phyloP scores from a whole-genome alignment of 2,888 invertebrate genomes.

The Microctonus brassicae region DNA sequence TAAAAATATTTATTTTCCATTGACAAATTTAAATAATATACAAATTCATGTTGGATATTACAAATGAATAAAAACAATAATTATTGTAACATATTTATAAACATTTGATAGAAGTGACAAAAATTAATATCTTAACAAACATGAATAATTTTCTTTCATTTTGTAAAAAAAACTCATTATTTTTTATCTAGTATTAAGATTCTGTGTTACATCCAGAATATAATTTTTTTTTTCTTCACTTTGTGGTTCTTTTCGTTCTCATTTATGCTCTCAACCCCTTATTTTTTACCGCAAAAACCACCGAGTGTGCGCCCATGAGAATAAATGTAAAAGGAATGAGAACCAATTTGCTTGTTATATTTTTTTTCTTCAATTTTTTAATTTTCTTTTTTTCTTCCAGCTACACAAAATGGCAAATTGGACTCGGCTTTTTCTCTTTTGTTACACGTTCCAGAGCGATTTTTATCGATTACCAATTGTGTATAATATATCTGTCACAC shows the following conservation, averaged over 20 bases:
- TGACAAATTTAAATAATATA: too few relatives aligned
- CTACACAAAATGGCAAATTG: constrained; percentile 19
- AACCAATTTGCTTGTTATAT: constrained; percentile 31
- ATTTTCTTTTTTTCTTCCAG: background rate
- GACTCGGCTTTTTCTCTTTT: background rate
- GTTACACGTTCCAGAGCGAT: background rate
- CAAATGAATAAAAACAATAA: too few relatives aligned
- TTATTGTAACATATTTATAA: too few relatives aligned
- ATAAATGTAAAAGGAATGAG: constrained; percentile 7
- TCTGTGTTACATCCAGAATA: background rate
- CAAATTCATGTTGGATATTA: too few relatives aligned
- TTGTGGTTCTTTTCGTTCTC: background rate
- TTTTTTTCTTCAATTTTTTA: background rate
- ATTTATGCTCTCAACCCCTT: background rate
- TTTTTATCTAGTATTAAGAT: constrained; percentile 1
- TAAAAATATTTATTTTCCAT: too few relatives aligned
- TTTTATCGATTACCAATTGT: constrained; percentile 25
- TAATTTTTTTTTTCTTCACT: constrained; percentile 9
- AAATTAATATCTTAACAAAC: too few relatives aligned
- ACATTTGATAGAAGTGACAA: too few relatives aligned
- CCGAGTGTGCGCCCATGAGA: background rate
- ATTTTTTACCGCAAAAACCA: constrained; percentile 16
- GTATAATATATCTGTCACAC: background rate
- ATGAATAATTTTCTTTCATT: background rate
- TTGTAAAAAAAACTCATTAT: background rate